These are phyloP conservation scores for Ceratina calcarata DNA, from an alignment of 1,140 invertebrate species.

Conservation along the genomic window DNA sequence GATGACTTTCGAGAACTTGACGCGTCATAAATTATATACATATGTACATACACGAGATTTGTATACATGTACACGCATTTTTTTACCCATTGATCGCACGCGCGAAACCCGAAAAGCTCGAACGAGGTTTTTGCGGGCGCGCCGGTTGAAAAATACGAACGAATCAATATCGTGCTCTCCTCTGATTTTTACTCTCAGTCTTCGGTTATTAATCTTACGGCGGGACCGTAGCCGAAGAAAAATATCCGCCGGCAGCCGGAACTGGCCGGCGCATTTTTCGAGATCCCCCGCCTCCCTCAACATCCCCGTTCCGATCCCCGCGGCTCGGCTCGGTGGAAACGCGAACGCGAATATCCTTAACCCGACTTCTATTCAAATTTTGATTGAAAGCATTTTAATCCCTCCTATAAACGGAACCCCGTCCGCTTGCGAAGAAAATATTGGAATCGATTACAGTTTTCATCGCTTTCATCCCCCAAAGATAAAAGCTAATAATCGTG, in stretches of 20 bases:
- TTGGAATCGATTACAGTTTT: no score
- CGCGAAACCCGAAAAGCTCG: not conserved
- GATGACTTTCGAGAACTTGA: slow-evolving; percentile 46
- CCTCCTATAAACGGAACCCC: no score
- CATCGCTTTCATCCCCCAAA: no score
- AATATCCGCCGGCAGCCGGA: slow-evolving; percentile 8
- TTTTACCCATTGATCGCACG: slow-evolving; percentile 16
- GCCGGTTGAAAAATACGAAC: slow-evolving; percentile 47
- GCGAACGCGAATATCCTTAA: not conserved
- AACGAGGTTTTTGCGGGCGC: slow-evolving; percentile 10
- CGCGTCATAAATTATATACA: slow-evolving; percentile 58
- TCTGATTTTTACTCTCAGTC: slow-evolving; percentile 36
- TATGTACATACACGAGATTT: slow-evolving; percentile 5
- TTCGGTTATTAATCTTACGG: slow-evolving; percentile 46
- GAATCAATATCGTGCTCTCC: slow-evolving; percentile 45
- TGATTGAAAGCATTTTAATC: no score
- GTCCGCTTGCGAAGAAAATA: no score
- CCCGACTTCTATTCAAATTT: not conserved
- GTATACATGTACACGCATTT: slow-evolving; percentile 1
- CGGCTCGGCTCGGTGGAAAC: no score
- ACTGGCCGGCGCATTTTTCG: no score
- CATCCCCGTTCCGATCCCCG: no score
- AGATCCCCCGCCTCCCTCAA: no score
- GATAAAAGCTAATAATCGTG: no score
- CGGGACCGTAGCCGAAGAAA: slow-evolving; percentile 4